A percentile compares a stretch with the other conserved stretches of the same genome.
Evolutionary conservation across 2,797 vertebrate species (phyloP).

Genomic region (Pantherophis vulpinus): DNA sequence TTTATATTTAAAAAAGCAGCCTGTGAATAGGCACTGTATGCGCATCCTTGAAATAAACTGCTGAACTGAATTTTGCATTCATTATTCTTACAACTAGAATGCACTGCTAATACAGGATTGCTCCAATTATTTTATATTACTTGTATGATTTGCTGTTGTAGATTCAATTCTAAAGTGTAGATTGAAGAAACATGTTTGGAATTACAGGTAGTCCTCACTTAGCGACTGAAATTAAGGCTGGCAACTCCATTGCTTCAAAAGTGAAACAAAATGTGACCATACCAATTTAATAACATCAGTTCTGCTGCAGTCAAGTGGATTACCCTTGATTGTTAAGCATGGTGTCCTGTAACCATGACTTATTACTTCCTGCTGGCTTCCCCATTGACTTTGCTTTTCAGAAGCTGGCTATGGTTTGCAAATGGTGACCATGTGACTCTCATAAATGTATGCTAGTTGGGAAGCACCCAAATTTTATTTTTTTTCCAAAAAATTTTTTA

Average conservation of each 20-base stretch:
- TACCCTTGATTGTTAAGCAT: neutral
- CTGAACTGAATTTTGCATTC: constrained; percentile 16
- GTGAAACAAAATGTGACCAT: neutral
- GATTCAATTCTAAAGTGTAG: constrained; percentile 44
- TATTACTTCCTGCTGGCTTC: neutral
- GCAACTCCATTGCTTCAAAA: neutral
- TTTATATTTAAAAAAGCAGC: neutral
- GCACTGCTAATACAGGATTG: constrained; percentile 36
- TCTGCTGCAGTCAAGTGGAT: neutral
- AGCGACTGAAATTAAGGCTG: constrained; percentile 6
- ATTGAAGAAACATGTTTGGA: neutral
- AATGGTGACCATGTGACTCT: neutral
- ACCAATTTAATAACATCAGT: neutral
- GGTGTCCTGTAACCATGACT: neutral
- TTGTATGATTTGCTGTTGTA: neutral
- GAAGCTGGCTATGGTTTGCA: neutral
- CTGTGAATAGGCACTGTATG: neutral
- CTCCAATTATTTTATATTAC: constrained; percentile 13
- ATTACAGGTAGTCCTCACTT: constrained; percentile 57
- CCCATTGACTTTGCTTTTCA: neutral
- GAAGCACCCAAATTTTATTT: neutral
- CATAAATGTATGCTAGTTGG: neutral
- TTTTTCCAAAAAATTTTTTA: too few species aligned
- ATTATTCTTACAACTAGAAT: constrained; percentile 43
- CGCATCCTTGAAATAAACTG: constrained; percentile 4